These are phyloP conservation scores for Ectropis grisescens DNA, from an alignment of 1,140 invertebrate species.

Conservation along the genomic window DNA sequence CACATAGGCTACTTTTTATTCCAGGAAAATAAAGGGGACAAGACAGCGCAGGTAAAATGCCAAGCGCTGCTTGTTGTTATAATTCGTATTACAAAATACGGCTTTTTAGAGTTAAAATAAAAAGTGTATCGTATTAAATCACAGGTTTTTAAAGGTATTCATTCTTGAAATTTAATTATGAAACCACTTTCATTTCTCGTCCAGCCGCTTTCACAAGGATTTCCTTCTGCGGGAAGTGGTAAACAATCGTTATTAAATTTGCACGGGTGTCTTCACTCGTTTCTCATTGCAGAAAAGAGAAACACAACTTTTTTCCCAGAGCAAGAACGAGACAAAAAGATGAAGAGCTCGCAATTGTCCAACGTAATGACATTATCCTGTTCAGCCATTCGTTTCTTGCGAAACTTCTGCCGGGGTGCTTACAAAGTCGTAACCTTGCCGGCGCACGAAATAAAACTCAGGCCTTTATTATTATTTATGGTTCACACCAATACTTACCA, in stretches of 20 bases:
- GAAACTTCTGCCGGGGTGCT: slow-evolving; percentile 25
- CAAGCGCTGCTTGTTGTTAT: no score
- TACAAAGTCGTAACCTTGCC: slow-evolving; percentile 19
- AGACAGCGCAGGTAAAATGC: no score
- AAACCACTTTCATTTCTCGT: slow-evolving; percentile 26
- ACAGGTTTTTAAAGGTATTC: no score
- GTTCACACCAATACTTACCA: background rate
- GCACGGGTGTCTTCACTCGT: slow-evolving; percentile 45
- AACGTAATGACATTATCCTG: slow-evolving; percentile 28
- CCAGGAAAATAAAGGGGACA: no score
- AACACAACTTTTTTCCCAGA: slow-evolving; percentile 26
- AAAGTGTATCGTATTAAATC: no score
- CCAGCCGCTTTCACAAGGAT: slow-evolving; percentile 33
- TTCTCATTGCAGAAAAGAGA: slow-evolving; percentile 29
- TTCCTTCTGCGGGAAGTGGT: slow-evolving; percentile 50
- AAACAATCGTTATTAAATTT: slow-evolving; percentile 66
- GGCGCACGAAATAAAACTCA: slow-evolving; percentile 17
- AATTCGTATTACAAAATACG: no score
- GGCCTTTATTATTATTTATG: slow-evolving; percentile 13
- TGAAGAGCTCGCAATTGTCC: slow-evolving; percentile 20
- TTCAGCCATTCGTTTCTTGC: slow-evolving; percentile 21
- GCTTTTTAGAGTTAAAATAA: no score
- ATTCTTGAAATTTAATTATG: slow-evolving; percentile 14
- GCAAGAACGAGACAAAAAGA: slow-evolving; percentile 16
- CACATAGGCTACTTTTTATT: no score